A percentile compares a stretch with the other conserved stretches of the same genome.
These are phyloP conservation scores for Sicus ferrugineus DNA, from an alignment of 2,888 invertebrate species.

Conservation along the genomic window DNA sequence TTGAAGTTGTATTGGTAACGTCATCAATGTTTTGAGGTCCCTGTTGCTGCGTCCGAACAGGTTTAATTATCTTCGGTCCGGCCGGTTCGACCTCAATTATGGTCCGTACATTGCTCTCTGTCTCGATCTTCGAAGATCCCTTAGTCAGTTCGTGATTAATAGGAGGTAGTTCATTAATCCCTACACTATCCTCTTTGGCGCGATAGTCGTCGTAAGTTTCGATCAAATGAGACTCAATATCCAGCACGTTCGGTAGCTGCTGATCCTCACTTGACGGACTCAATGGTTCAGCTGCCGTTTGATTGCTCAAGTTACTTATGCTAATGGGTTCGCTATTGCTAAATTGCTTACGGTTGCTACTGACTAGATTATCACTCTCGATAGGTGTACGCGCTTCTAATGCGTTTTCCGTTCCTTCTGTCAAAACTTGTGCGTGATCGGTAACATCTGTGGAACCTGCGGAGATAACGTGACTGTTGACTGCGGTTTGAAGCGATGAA, in stretches of 20 bases:
- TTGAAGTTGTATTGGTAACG: neutral
- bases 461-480: neutral
- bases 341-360: conserved; percentile 43
- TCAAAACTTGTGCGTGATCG: conserved; percentile 35
- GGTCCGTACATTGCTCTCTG: conserved; percentile 50
- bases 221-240: conserved; percentile 63
- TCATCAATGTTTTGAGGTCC: conserved; percentile 16
- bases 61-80: conserved; percentile 51
- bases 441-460: conserved; percentile 25
- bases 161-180: conserved; percentile 58
- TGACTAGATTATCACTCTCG: conserved; percentile 50
- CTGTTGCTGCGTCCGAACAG: conserved; percentile 47
- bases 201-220: conserved; percentile 56
- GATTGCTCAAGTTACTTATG: neutral
- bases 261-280: neutral
- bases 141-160: conserved; percentile 55
- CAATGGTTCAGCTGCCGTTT: neutral
- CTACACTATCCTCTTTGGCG: conserved; percentile 54
- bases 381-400: conserved; percentile 29
- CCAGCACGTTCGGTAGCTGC: conserved; percentile 47
- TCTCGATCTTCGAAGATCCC: conserved; percentile 56
- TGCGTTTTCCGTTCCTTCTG: conserved; percentile 46
- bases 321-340: neutral
- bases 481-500: conserved; percentile 31
- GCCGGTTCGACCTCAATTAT: conserved; percentile 61